Percentiles rank a stretch among this genome's conserved stretches.
phyloP scores from a whole-genome alignment of 92 coral and sea anemone species.

The Epizoanthus stellaris region DNA sequence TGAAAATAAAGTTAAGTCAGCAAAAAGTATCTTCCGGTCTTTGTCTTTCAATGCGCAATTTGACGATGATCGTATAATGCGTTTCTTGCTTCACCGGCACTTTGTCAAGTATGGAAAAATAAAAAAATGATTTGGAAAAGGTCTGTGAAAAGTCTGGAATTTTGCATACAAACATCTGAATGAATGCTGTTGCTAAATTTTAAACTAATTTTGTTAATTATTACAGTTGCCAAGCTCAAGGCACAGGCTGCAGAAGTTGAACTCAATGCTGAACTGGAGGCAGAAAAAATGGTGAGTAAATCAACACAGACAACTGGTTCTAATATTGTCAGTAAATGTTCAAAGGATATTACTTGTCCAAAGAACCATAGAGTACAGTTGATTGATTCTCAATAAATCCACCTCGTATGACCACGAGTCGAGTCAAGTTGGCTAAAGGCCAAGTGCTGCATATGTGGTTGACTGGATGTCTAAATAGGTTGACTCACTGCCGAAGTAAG shows the following conservation, averaged over 20 bases:
- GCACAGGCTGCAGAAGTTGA: conserved; percentile 86
- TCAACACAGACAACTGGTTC: background rate
- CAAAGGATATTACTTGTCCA: background rate
- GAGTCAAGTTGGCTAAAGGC: background rate
- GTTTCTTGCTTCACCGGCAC: no score
- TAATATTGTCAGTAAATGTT: background rate
- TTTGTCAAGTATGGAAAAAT: no score
- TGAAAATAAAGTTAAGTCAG: no score
- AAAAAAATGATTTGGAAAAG: no score
- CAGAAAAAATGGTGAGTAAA: conserved; percentile 66
- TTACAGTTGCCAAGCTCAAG: conserved; percentile 83
- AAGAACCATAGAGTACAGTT: background rate
- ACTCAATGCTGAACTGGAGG: conserved; percentile 75
- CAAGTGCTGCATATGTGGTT: background rate
- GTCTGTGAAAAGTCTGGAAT: no score
- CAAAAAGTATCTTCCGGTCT: no score
- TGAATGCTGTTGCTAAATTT: background rate
- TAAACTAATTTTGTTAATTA: background rate
- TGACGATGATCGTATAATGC: no score
- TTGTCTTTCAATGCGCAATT: no score
- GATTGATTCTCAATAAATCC: background rate
- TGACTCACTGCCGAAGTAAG: background rate
- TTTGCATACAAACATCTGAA: no score
- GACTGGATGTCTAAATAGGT: background rate
- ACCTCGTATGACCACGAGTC: background rate